phyloP scores from a whole-genome alignment of 2,797 vertebrate species.

The Ibycter americanus region DNA sequence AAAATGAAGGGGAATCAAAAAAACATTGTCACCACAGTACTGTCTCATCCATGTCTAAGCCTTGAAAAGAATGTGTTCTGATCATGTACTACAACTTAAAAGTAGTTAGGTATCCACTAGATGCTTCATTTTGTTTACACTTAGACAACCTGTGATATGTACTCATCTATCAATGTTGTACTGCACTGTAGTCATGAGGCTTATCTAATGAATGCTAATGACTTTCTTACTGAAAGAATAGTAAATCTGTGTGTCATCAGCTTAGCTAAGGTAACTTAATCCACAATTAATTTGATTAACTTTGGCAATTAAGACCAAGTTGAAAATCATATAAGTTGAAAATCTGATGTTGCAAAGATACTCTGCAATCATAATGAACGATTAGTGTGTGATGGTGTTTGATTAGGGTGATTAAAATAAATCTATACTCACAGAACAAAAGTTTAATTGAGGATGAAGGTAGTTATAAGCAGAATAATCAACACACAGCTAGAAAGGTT shows the following conservation, averaged over 20 bases:
- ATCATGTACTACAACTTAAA: neutral
- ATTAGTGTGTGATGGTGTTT: neutral
- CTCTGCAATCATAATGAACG: neutral
- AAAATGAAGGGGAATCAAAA: neutral
- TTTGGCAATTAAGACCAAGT: slow-evolving; percentile 30
- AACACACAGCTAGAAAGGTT: neutral
- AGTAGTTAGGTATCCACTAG: neutral
- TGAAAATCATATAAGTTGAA: slow-evolving; percentile 27
- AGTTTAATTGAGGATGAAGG: neutral
- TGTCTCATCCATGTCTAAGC: neutral
- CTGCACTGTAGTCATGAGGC: neutral
- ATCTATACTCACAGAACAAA: neutral
- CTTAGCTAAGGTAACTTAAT: slow-evolving; percentile 40
- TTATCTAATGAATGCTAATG: slow-evolving; percentile 45
- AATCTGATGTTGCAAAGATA: slow-evolving; percentile 5
- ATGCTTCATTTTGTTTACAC: neutral
- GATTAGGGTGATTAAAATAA: slow-evolving; percentile 46
- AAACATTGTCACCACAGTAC: neutral
- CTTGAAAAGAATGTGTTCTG: neutral
- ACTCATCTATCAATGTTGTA: neutral
- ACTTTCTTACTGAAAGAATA: slow-evolving; percentile 15
- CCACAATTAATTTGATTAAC: slow-evolving; percentile 58
- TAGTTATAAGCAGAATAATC: neutral
- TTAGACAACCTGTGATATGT: neutral
- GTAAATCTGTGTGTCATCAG: slow-evolving; percentile 1